Base-by-base conservation (phyloP, 2,113 vertebrate genomes). In the Hypomesus transpacificus region DNA sequence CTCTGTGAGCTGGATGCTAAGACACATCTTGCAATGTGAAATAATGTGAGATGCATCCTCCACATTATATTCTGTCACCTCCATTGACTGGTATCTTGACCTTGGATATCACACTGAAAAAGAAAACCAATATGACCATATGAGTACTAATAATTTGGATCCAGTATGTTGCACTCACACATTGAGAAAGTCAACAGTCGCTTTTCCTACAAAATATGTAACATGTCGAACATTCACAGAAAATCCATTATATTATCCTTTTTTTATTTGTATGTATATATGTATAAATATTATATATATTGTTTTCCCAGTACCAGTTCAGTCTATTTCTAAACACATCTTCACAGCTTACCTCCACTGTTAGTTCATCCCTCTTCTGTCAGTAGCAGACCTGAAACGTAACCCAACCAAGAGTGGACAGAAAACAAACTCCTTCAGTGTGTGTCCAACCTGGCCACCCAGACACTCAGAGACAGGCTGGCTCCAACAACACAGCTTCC, bases 381-480 rank as follows among this genome's bases (percentile, higher is more conserved):
- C 39, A 46, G 39, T 59, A 34, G 31, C 31, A 58, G 34, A 52
- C 22, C 24, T 51, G 58, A 68, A 68, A 71, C 68, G 8, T n/a
- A 53, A 57, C 24, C 63, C 57, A 53, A 21, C 9, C 14, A 20
- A 26, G 22, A 24, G 66, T 46, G 31, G 60, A 68, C 9, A 39
- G 50, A 54, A 68, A 75, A 75, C 17, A 22, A 21, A 31, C 28
- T 54, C 31, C 57, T 22, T 3, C 17, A 16, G 62, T 18, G 17
- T 57, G 56, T 67, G 50, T 52, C 60, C 50, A 72, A 73, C 63
- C 73, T 46, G 51, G 72, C 63, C 68, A 71, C 72, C 77, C 77
- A 75, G 68, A n/a, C 4, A 7, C 24, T 24, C 14, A 14, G 54
- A 67, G 64, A 74, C 72, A 60, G 39, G 21, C 20, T n/a, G 53